These are phyloP conservation scores for Condylostylus longicornis DNA, from an alignment of 1,140 invertebrate species.

Conservation along the genomic window DNA sequence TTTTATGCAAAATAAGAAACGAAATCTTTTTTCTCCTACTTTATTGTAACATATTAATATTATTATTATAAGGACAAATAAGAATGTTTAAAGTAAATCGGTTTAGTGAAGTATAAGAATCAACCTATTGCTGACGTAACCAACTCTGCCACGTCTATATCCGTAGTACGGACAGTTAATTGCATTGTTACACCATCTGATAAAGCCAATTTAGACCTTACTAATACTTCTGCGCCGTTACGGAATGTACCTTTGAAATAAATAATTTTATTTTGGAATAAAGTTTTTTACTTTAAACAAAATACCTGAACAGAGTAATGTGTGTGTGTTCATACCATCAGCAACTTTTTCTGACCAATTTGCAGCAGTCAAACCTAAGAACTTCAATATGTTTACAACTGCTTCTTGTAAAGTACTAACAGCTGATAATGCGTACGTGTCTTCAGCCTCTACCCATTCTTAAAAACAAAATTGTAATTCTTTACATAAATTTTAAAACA, in stretches of 20 bases:
- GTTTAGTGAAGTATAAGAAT: no score
- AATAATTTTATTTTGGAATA: background rate
- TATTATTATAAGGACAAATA: no score
- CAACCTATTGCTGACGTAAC: conserved; percentile 73
- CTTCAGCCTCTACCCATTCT: conserved; percentile 62
- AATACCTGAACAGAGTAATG: conserved; percentile 57
- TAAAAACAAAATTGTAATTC: conserved; percentile 6
- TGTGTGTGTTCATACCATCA: conserved; percentile 70
- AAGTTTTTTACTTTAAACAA: conserved; percentile 5
- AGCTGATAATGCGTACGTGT: conserved; percentile 75
- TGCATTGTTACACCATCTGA: conserved; percentile 60
- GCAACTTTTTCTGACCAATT: conserved; percentile 74
- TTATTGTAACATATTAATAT: no score
- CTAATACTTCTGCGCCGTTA: conserved; percentile 77
- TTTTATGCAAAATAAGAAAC: no score
- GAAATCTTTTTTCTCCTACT: no score
- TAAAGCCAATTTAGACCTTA: conserved; percentile 68
- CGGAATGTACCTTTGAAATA: conserved; percentile 56
- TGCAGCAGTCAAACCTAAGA: conserved; percentile 76
- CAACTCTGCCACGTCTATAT: conserved; percentile 63
- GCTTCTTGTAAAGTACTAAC: conserved; percentile 72
- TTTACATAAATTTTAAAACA: background rate
- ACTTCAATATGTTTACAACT: conserved; percentile 71
- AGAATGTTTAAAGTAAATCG: no score
- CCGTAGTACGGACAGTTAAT: conserved; percentile 45